Conservation (phyloP, 2,888 invertebrate species). For the Melanostoma mellinum region DNA sequence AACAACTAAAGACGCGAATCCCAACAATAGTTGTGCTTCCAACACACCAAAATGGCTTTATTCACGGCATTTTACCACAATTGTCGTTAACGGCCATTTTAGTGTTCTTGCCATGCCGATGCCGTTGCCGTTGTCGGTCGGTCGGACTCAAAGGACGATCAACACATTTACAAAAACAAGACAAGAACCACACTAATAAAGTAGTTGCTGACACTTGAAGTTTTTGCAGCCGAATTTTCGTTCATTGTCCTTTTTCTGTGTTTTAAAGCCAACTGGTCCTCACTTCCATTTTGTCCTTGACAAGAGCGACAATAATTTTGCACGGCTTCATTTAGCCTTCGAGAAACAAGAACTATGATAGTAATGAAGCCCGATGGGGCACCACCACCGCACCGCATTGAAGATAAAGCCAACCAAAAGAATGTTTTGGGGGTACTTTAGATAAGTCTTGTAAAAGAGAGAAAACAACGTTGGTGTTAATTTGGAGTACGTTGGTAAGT, state of each 20-base stretch:
- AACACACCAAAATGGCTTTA: slow-evolving; percentile 16
- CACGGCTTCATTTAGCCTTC: slow-evolving; percentile 37
- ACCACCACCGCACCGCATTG: background rate
- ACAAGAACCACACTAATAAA: slow-evolving; percentile 33
- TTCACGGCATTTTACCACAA: slow-evolving; percentile 53
- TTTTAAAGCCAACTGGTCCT: background rate
- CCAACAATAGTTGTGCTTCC: slow-evolving; percentile 10
- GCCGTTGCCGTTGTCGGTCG: too few relatives aligned
- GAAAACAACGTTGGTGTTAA: slow-evolving; percentile 18
- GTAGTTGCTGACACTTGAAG: slow-evolving; percentile 46
- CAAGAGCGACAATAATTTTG: slow-evolving; percentile 41
- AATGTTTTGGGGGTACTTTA: slow-evolving; percentile 20
- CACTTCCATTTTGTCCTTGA: background rate
- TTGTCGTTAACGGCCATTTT: slow-evolving; percentile 27
- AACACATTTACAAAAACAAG: background rate
- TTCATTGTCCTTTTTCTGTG: slow-evolving; percentile 34
- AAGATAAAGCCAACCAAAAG: slow-evolving; percentile 2
- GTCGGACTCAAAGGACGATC: slow-evolving; percentile 17
- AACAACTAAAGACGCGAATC: slow-evolving; percentile 42
- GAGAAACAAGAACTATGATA: slow-evolving; percentile 14
- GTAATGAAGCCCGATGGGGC: background rate
- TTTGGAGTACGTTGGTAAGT: background rate
- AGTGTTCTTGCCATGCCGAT: background rate
- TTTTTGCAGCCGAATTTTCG: slow-evolving; percentile 43
- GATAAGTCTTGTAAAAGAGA: background rate